Evolutionary conservation across 2,797 vertebrate genomes (phyloP).

Genomic region (Mallotus villosus): DNA sequence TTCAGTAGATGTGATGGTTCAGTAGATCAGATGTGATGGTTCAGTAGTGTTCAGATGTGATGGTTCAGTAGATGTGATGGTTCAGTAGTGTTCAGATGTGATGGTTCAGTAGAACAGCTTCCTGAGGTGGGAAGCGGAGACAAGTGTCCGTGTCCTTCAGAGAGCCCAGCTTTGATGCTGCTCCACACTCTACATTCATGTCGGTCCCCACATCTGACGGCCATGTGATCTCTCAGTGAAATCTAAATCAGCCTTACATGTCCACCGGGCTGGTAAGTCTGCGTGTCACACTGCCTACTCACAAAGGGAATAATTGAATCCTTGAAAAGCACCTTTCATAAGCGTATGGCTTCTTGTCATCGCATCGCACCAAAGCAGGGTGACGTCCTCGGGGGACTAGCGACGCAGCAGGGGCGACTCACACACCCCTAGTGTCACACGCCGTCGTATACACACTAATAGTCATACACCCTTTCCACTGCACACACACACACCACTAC

Average conservation of each 20-base stretch:
- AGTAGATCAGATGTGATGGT: too few species aligned
- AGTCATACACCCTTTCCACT: too few species aligned
- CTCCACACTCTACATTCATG: slow-evolving; percentile 8
- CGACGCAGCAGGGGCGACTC: neutral
- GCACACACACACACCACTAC: too few species aligned
- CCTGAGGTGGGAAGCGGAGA: slow-evolving; percentile 7
- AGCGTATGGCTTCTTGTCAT: slow-evolving; percentile 27
- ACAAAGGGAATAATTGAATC: slow-evolving; percentile 60
- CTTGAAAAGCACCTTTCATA: slow-evolving; percentile 47
- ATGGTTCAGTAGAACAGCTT: neutral
- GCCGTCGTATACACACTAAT: too few species aligned
- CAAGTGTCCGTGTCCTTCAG: slow-evolving; percentile 22
- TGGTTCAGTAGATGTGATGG: too few species aligned
- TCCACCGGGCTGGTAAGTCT: neutral
- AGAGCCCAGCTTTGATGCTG: slow-evolving; percentile 19
- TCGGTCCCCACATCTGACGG: slow-evolving; percentile 40
- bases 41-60: too few species aligned
- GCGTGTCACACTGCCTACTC: slow-evolving; percentile 40
- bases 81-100: too few species aligned
- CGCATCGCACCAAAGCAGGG: slow-evolving; percentile 29
- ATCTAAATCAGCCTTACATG: slow-evolving; percentile 38
- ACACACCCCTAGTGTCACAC: neutral
- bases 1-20: too few species aligned
- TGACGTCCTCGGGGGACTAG: slow-evolving; percentile 9
- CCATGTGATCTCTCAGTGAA: slow-evolving; percentile 44